These are phyloP conservation scores for Drosophila kanekoi DNA, from an alignment of 2,888 invertebrate species.

Conservation along the genomic window DNA sequence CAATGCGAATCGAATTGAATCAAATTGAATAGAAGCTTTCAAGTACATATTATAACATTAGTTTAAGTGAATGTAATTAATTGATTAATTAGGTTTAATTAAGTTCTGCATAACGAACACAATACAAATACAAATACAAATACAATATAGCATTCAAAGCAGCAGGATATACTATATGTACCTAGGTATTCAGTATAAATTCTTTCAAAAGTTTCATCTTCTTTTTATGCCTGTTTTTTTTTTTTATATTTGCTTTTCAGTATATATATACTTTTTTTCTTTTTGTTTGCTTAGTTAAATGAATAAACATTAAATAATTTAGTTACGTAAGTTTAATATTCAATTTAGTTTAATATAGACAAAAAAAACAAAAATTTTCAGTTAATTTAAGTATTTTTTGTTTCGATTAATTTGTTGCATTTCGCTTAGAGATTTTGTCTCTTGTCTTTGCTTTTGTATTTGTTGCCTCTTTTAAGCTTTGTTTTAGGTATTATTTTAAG, in stretches of 20 bases:
- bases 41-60: conserved; percentile 50
- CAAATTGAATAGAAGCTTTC: conserved; percentile 51
- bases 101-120: conserved; percentile 61
- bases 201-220: conserved; percentile 39
- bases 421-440: conserved; percentile 59
- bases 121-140: conserved; percentile 57
- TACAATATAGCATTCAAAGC: conserved; percentile 61
- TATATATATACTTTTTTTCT: no score
- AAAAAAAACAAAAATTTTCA: conserved; percentile 53
- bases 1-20: conserved; percentile 65
- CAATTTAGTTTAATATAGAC: conserved; percentile 69
- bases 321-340: conserved; percentile 69
- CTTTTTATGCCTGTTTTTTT: conserved; percentile 31
- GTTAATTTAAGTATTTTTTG: conserved; percentile 36
- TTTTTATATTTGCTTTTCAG: conserved; percentile 36
- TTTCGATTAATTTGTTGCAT: conserved; percentile 18
- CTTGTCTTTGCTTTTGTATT: conserved; percentile 26
- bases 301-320: conserved; percentile 77
- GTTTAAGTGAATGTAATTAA: conserved; percentile 58
- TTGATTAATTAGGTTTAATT: conserved; percentile 50
- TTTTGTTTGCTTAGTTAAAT: conserved; percentile 56
- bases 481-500: conserved; percentile 45
- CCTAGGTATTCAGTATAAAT: conserved; percentile 38
- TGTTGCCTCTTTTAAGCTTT: conserved; percentile 74
- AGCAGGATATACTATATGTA: conserved; percentile 15